These are phyloP conservation scores for Hemiprocne comata DNA, from an alignment of 2,113 vertebrate species.

Conservation along the genomic window DNA sequence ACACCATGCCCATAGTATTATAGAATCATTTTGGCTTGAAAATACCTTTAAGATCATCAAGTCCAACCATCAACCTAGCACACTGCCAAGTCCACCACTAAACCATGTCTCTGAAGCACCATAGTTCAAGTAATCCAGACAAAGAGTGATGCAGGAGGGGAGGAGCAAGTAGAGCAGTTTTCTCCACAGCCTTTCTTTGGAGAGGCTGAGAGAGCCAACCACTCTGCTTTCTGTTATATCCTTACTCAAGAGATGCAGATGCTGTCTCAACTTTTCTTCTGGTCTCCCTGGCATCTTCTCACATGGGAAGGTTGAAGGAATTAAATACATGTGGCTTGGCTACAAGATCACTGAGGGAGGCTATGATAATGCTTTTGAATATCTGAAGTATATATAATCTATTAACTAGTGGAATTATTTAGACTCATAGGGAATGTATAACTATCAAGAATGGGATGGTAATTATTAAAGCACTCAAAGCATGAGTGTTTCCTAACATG, in stretches of 20 bases:
- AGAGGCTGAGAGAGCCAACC: neutral
- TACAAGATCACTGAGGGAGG: neutral
- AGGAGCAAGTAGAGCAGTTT: neutral
- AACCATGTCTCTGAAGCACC: too few species aligned
- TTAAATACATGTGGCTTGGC: neutral
- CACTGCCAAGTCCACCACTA: too few species aligned
- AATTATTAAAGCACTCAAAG: accelerated
- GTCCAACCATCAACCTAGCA: too few species aligned
- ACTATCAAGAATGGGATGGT: neutral
- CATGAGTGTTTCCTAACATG: neutral
- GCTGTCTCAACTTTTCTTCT: neutral
- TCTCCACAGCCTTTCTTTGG: neutral
- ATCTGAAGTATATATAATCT: neutral
- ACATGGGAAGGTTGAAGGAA: neutral
- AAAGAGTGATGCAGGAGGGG: neutral
- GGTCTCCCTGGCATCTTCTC: neutral
- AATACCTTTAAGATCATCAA: too few species aligned
- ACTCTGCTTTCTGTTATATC: neutral
- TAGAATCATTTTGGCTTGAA: too few species aligned
- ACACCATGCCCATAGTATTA: too few species aligned
- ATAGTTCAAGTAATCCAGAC: neutral
- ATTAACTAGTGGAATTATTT: neutral
- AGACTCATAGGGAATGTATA: neutral
- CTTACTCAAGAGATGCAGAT: neutral
- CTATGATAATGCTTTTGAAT: neutral